A percentile compares a stretch with the other conserved stretches of the same genome.
phyloP scores from a whole-genome alignment of 2,113 vertebrate species.

The Cnemophilus loriae region DNA sequence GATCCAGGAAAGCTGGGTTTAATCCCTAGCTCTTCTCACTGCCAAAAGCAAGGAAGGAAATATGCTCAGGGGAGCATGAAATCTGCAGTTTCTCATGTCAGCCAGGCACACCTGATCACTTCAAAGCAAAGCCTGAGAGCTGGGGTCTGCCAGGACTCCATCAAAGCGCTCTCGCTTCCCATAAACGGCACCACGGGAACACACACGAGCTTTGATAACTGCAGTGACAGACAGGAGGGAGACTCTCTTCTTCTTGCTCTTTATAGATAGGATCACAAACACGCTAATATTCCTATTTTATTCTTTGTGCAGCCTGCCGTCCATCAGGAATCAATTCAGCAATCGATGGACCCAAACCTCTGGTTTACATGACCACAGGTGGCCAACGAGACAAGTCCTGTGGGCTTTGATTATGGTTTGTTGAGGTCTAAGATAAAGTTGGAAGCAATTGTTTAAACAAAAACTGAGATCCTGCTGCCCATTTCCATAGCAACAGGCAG shows the following conservation, averaged over 20 bases:
- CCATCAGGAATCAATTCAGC: not conserved
- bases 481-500: conserved; percentile 36
- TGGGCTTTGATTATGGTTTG: not conserved
- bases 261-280: not conserved
- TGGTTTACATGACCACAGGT: not conserved
- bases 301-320: not conserved
- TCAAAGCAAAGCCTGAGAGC: conserved; percentile 12
- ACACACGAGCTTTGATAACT: not conserved
- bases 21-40: conserved; percentile 1
- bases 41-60: conserved; percentile 46
- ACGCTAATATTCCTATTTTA: not conserved
- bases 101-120: conserved; percentile 20
- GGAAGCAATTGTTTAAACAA: not conserved
- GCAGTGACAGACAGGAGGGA: not conserved
- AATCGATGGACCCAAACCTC: not conserved
- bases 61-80: conserved; percentile 50
- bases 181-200: not conserved
- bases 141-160: conserved; percentile 6
- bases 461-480: not conserved
- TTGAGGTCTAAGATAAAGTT: not conserved
- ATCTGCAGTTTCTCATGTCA: conserved; percentile 13
- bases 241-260: not conserved
- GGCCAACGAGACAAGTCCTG: not conserved
- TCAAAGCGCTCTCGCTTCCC: not conserved
- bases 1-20: conserved; percentile 1